Base-by-base conservation (phyloP, 2,113 vertebrate genomes). In the Heterochromis multidens region DNA sequence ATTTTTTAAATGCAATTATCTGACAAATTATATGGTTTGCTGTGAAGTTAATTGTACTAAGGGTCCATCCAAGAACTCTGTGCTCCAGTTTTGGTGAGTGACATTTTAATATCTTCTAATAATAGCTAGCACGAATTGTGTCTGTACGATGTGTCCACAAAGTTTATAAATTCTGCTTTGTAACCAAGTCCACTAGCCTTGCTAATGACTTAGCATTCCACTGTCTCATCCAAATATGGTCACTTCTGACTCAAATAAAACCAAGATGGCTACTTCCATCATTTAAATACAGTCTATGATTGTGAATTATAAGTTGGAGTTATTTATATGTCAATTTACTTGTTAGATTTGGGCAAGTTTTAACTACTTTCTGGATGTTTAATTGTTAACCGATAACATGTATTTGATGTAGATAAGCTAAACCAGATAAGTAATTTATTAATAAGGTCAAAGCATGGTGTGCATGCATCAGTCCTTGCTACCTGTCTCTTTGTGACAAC, bases 271-370 rank as follows among this genome's bases (percentile, higher is more conserved):
- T 62, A 11, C 21, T n/a, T 23, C 21, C 33, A 23, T 63, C 1
- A 37, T 63, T 0, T n/a, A 7, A 1, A 6, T 63, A 63, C 61
- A 37, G 33, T 37, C 61, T 63, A 0, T n/a, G 33, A 33, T 62
- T 63, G 33, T 63, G 61, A 63, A 63, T 63, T 63, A 37, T n/a
- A 37, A 7, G 6, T 37, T 13, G 19, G 0, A 0, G 0, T 35
- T 63, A 35, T 63, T 63, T 63, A 35, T 62, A 62, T 2, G 3
- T 4, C 60, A 62, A 5, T 21, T 21, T 63, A 63, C 31, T 0
- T 49, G 14, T 16, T 14, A 63, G 33, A 0, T n/a, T 35, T 63
- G 10, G 31, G 60, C 0, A n/a, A 13, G 19, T 14, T n/a, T 63
- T 14, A 63, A 63, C 19, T 37, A 37, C 0, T 63, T 0, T 63